These are phyloP conservation scores for Sinelater perroti DNA, from an alignment of 2,888 invertebrate genomes.

Conservation along the genomic window DNA sequence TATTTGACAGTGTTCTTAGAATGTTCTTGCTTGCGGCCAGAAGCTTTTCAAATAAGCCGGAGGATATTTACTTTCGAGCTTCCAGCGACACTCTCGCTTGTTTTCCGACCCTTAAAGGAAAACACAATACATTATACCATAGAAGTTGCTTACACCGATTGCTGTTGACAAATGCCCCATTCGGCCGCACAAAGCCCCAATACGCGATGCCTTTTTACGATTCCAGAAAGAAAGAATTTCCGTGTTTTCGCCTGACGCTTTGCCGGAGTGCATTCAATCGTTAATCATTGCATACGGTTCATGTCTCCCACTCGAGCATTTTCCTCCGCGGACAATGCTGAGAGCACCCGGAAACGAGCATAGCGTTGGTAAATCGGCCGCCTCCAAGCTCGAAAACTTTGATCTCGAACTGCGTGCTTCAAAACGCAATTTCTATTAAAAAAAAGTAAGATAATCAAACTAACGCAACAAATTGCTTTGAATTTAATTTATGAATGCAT, in stretches of 20 bases:
- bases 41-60: too few relatives aligned
- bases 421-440: too few relatives aligned
- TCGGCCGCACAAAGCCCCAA: slow-evolving; percentile 54
- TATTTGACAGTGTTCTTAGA: too few relatives aligned
- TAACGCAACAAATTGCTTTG: too few relatives aligned
- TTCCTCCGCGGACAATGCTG: slow-evolving; percentile 43
- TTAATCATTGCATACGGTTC: slow-evolving; percentile 59
- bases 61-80: too few relatives aligned
- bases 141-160: slow-evolving; percentile 52
- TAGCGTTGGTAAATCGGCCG: too few relatives aligned
- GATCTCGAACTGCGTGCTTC: too few relatives aligned
- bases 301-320: slow-evolving; percentile 51
- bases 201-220: slow-evolving; percentile 55
- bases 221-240: slow-evolving; percentile 58
- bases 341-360: slow-evolving; percentile 16
- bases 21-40: too few relatives aligned
- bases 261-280: slow-evolving; percentile 61
- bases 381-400: too few relatives aligned
- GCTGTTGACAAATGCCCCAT: slow-evolving; percentile 59
- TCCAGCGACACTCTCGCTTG: too few relatives aligned
- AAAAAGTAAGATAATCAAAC: too few relatives aligned
- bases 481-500: too few relatives aligned
- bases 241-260: slow-evolving; percentile 59
- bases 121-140: slow-evolving; percentile 60
- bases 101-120: slow-evolving; percentile 59